These are phyloP conservation scores for Apotomis turbidana DNA, from an alignment of 2,888 invertebrate species.

Conservation along the genomic window DNA sequence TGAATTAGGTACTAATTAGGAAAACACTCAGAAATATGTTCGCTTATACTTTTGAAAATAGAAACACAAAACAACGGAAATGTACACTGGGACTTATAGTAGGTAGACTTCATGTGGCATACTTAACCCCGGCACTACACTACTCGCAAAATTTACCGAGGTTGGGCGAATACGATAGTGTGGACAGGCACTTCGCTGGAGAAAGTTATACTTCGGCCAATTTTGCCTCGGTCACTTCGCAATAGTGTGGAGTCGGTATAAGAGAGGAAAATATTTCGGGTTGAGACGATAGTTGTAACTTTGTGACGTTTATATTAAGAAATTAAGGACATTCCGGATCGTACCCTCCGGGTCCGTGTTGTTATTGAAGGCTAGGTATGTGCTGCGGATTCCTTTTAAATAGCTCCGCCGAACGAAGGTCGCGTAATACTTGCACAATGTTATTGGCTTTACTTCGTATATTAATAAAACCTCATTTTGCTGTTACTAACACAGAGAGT, in stretches of 20 bases:
- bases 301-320: conserved; percentile 12
- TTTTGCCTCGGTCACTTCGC: no score
- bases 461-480: not conserved
- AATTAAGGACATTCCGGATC: conserved; percentile 20
- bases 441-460: conserved; percentile 7
- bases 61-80: not conserved
- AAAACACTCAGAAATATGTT: not conserved
- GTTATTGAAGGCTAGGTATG: conserved; percentile 36
- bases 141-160: no score
- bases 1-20: not conserved
- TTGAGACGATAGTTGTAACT: not conserved
- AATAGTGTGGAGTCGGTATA: no score
- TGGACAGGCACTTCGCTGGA: no score
- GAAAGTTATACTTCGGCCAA: no score
- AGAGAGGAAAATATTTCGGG: conserved; percentile 3
- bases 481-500: not conserved
- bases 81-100: not conserved
- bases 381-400: conserved; percentile 33
- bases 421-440: conserved; percentile 24
- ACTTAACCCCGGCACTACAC: not conserved
- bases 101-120: not conserved
- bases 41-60: not conserved
- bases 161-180: no score
- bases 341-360: conserved; percentile 30
- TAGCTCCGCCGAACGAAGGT: conserved; percentile 25